Conservation (phyloP, 2,797 vertebrate species). For the Acanthiza pusilla region DNA sequence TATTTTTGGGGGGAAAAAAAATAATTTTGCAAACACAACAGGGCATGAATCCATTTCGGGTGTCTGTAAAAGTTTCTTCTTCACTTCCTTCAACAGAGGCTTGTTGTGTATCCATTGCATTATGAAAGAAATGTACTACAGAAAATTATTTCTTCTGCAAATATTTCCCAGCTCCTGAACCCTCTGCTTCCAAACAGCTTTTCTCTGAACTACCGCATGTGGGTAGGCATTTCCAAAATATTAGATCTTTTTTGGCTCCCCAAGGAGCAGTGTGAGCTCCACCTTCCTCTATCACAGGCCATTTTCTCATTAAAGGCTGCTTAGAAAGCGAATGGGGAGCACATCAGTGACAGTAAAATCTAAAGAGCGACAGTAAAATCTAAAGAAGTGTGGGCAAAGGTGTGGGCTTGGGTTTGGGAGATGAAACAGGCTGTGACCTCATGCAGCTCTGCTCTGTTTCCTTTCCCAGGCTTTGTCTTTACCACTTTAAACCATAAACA, state of each 20-base stretch:
- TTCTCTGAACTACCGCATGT: background rate
- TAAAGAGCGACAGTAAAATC: background rate
- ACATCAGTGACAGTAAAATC: background rate
- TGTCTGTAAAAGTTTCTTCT: background rate
- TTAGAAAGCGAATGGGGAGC: background rate
- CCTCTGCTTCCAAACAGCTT: background rate
- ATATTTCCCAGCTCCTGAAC: background rate
- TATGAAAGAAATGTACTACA: background rate
- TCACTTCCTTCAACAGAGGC: background rate
- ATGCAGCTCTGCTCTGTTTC: background rate
- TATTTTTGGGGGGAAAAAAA: background rate
- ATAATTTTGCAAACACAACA: background rate
- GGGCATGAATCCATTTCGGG: background rate
- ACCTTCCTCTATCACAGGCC: background rate
- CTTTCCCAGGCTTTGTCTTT: background rate
- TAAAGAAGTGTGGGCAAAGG: background rate
- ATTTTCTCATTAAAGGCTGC: background rate
- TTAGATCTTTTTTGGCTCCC: background rate
- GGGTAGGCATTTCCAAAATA: background rate
- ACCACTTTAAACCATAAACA: background rate
- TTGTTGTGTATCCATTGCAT: background rate
- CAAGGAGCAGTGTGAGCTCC: background rate
- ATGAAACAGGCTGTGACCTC: background rate
- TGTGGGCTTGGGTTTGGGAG: background rate
- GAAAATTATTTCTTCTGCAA: background rate